phyloP scores from a whole-genome alignment of 2,113 vertebrate genomes.

The Phrynocephalus versicolor region DNA sequence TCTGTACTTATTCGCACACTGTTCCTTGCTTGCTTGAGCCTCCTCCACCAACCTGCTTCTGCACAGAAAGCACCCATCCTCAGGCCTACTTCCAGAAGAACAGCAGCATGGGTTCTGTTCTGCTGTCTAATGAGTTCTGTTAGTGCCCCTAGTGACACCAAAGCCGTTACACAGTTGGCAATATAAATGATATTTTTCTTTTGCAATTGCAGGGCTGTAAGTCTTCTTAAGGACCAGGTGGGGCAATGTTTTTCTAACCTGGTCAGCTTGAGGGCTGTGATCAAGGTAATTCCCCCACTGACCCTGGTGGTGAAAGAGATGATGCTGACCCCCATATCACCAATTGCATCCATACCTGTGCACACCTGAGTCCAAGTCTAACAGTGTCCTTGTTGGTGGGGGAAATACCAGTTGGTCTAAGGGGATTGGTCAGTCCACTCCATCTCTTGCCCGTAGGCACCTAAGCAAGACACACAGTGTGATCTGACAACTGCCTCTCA shows the following conservation, averaged over 20 bases:
- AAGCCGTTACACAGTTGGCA: background rate
- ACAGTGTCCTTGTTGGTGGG: background rate
- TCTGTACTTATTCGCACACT: background rate
- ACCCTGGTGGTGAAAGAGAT: background rate
- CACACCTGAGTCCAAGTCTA: background rate
- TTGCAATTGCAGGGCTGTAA: background rate
- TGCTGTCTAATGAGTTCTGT: background rate
- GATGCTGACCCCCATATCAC: background rate
- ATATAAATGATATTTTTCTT: background rate
- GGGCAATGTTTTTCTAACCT: background rate
- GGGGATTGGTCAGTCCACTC: background rate
- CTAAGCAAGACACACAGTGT: background rate
- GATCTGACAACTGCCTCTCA: conserved; percentile 8
- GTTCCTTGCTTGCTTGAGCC: background rate
- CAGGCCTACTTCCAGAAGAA: background rate
- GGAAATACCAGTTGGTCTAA: background rate
- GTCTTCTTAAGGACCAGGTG: background rate
- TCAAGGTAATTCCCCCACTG: background rate
- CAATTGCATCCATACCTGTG: background rate
- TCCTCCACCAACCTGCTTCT: background rate
- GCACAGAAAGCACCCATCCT: background rate
- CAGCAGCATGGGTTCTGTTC: background rate
- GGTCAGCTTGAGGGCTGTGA: background rate
- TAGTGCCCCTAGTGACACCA: background rate
- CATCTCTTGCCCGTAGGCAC: background rate